Conservation (phyloP, 2,797 vertebrate genomes). For the Botia almorhae region DNA sequence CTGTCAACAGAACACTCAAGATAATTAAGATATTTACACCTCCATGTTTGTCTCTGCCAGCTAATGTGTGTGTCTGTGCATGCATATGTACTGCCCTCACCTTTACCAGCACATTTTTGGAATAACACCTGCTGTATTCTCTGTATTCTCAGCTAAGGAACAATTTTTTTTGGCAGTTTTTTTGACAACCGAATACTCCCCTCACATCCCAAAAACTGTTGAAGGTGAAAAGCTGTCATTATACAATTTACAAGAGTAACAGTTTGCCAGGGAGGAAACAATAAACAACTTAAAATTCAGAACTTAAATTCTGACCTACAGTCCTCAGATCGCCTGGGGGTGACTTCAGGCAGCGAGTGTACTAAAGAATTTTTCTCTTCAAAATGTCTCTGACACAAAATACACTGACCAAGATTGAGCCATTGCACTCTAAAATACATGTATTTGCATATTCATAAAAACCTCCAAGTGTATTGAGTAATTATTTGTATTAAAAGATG, state of each 20-base stretch:
- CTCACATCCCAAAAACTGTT: neutral
- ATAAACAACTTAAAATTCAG: neutral
- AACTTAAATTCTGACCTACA: too few relatives aligned
- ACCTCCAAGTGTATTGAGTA: neutral
- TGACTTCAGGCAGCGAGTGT: constrained; percentile 12
- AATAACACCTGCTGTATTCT: constrained; percentile 14
- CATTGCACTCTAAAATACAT: neutral
- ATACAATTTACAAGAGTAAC: constrained; percentile 1
- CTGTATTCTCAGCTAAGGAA: constrained; percentile 4
- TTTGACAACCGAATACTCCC: neutral
- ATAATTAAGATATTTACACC: constrained; percentile 21
- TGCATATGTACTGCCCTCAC: neutral
- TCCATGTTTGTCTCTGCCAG: neutral
- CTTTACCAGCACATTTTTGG: constrained; percentile 9
- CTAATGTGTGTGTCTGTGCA: neutral
- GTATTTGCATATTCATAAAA: neutral
- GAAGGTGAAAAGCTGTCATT: neutral
- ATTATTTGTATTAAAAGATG: neutral
- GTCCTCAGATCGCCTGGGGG: constrained; percentile 8
- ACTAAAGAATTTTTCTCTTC: constrained; percentile 3
- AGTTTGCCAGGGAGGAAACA: neutral
- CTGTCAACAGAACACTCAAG: constrained; percentile 38
- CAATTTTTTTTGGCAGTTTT: neutral
- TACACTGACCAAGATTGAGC: neutral
- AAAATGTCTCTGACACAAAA: neutral